Percentiles rank a stretch among this genome's conserved stretches.
Evolutionary conservation across 2,888 invertebrate genomes (phyloP).

Genomic region (Lasius fuliginosus): DNA sequence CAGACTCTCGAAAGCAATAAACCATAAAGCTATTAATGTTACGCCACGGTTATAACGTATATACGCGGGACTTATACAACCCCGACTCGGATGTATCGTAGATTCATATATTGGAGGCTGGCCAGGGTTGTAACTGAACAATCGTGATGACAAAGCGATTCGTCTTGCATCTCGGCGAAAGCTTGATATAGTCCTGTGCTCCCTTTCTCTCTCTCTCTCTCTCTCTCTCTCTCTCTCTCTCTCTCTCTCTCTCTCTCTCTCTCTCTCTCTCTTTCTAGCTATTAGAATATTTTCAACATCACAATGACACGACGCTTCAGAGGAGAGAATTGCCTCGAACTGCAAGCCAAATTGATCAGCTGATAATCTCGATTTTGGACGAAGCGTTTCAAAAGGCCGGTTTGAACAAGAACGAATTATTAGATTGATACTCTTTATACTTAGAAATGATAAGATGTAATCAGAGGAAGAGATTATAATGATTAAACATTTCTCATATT

Average conservation of each 20-base stretch:
- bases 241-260: neutral
- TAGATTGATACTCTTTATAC: neutral
- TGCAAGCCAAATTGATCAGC: constrained; percentile 1
- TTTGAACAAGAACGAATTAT: neutral
- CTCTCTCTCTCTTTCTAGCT: neutral
- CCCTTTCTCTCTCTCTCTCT: neutral
- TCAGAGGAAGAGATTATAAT: neutral
- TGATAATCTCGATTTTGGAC: neutral
- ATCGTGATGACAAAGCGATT: constrained; percentile 66
- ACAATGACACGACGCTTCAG: constrained; percentile 16
- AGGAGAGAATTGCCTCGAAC: constrained; percentile 2
- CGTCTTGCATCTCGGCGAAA: constrained; percentile 37
- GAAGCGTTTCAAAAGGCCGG: neutral
- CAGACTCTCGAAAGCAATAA: constrained; percentile 81
- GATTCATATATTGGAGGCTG: constrained; percentile 56
- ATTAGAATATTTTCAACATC: constrained; percentile 33
- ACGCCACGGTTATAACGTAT: constrained; percentile 77
- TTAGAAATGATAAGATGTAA: neutral
- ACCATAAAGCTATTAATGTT: constrained; percentile 83
- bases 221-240: neutral
- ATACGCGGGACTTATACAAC: constrained; percentile 68
- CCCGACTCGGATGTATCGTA: constrained; percentile 44
- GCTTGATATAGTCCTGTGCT: constrained; percentile 46
- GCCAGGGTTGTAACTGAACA: constrained; percentile 18
- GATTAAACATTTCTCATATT: neutral